A percentile compares a stretch with the other conserved stretches of the same genome.
Evolutionary conservation across 2,888 invertebrate species (phyloP).

Genomic region (Campopleginae sp.): DNA sequence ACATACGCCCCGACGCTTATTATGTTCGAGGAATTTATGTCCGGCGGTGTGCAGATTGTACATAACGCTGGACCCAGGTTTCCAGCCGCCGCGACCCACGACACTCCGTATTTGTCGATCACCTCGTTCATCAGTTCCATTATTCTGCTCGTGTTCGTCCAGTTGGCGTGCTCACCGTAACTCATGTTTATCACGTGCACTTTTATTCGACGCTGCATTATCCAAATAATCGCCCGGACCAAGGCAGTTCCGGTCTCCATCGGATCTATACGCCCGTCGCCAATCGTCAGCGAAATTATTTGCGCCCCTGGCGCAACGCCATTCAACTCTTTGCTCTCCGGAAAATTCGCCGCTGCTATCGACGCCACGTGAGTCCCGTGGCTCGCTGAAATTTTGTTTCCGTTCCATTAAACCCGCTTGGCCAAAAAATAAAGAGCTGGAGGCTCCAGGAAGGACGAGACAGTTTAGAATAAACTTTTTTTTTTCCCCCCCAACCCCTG

Average conservation of each 20-base stretch:
- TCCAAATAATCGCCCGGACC: slow-evolving; percentile 94
- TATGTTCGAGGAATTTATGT: slow-evolving; percentile 92
- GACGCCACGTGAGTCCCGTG: slow-evolving; percentile 99
- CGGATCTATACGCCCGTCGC: slow-evolving; percentile 95
- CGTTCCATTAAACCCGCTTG: background rate
- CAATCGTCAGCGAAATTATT: slow-evolving; percentile 95
- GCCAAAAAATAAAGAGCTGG: too few species aligned
- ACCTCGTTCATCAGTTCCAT: slow-evolving; percentile 94
- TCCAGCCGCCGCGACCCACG: slow-evolving; percentile 97
- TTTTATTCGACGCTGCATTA: slow-evolving; percentile 88
- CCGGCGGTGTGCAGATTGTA: slow-evolving; percentile 95
- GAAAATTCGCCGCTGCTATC: slow-evolving; percentile 96
- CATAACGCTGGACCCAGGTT: slow-evolving; percentile 96
- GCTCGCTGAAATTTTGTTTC: slow-evolving; percentile 87
- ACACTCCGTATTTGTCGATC: slow-evolving; percentile 95
- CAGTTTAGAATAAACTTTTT: too few species aligned
- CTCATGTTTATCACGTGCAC: slow-evolving; percentile 99
- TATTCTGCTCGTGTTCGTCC: slow-evolving; percentile 94
- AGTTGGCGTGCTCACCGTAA: slow-evolving; percentile 97
- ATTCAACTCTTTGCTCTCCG: slow-evolving; percentile 93
- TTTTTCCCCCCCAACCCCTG: too few species aligned
- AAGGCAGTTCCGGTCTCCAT: slow-evolving; percentile 99
- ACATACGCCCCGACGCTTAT: slow-evolving; percentile 99
- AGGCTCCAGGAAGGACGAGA: too few species aligned
- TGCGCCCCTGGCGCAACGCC: slow-evolving; percentile 99